Evolutionary conservation across 1,140 invertebrate species (phyloP), one percentile per base, ranked within the genome.

Genomic region (Grapholita molesta): DNA sequence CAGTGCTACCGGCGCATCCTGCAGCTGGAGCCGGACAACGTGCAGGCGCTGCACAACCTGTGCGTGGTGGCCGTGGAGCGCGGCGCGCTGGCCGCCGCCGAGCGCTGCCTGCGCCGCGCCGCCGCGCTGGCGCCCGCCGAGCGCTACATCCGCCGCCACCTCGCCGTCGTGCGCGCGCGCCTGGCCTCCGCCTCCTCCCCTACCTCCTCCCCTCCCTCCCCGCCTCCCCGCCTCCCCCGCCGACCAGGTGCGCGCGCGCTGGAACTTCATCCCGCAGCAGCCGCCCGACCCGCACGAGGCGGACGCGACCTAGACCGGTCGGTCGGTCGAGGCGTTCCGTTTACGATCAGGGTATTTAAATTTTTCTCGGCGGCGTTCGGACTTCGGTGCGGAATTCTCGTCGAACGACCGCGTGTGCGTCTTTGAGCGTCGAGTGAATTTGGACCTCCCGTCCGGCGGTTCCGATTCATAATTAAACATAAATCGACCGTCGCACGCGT

Each of bases 31-130:
- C 96, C 98, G 0, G 95, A 95, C 66, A 98, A 99, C 86, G 96
- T 98, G 64, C 98, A 99, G 92, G 98, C 97, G 3, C 91, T 98
- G 30, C 98, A 99, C 90, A 99, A 99, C 88, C 92, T 99, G 3
- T 99, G 98, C 92, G 98, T 99, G 0, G 98, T 99, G 0, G 96
- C 97, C 78, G 98, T 99, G 11, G 98, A 99, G 86, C 94, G 96
- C 12, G 98, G 97, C 0, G 95, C 97, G 74, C 92, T 99, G 9
- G 92, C 95, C 0, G 89, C 95, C 53, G 98, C 98, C 0, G 96
- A 97, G 67, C 94, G 95, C 55, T 99, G 98, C 88, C 93, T 99
- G 5, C 93, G 95, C 25, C 93, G 95, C 48, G 97, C 97, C 0
- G 95, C 96, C 38, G 88, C 93, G 7, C 92, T 98, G 15, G 97